phyloP scores from a whole-genome alignment of 2,797 vertebrate genomes.

The Acrocephalus scirpaceus region DNA sequence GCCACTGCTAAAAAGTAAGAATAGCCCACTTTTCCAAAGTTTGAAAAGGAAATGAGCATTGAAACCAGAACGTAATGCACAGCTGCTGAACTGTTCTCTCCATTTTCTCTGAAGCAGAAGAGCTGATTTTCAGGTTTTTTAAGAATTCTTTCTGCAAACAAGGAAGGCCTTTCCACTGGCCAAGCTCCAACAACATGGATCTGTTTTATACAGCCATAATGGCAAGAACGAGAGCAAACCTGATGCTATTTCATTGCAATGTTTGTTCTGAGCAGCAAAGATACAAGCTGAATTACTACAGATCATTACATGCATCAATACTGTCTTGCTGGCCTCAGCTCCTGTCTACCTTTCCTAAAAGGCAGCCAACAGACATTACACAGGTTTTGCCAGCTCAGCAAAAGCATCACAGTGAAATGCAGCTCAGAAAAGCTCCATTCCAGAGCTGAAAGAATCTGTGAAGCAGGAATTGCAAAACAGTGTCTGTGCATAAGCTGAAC shows the following conservation, averaged over 20 bases:
- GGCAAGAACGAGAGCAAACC: neutral
- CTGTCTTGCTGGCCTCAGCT: constrained; percentile 2
- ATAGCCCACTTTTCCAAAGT: neutral
- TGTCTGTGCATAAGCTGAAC: neutral
- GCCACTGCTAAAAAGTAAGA: neutral
- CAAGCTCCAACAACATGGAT: neutral
- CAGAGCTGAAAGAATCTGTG: neutral
- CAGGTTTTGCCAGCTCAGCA: constrained; percentile 10
- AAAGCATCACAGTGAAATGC: neutral
- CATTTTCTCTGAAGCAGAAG: neutral
- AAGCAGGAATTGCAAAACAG: neutral
- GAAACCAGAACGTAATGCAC: neutral
- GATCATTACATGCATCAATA: constrained; percentile 36
- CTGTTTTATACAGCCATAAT: neutral
- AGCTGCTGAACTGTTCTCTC: neutral
- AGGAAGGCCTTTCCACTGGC: neutral
- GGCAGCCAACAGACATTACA: neutral
- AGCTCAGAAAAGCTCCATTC: neutral
- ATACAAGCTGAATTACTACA: constrained; percentile 1
- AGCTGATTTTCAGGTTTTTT: neutral
- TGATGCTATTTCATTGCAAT: neutral
- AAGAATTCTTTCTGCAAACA: neutral
- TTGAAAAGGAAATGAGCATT: neutral
- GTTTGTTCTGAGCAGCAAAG: constrained; percentile 3
- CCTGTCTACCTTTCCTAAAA: neutral